Percentiles rank a stretch among this genome's conserved stretches.
These are phyloP conservation scores for Lemur catta DNA, from an alignment of 2,797 vertebrate species.

Conservation along the genomic window DNA sequence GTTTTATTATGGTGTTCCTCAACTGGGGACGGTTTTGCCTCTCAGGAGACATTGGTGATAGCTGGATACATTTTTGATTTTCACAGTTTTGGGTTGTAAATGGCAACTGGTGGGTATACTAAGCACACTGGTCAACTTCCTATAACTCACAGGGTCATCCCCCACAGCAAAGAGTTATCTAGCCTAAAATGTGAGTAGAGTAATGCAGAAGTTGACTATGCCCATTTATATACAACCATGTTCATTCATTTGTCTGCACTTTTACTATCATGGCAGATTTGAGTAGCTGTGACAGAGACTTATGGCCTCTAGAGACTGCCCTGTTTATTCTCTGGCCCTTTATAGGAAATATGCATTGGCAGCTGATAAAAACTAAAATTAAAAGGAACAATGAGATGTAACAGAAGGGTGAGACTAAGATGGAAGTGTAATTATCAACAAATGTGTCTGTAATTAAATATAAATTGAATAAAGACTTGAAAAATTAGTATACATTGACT, in stretches of 20 bases:
- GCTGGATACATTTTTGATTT: not conserved
- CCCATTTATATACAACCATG: rapidly evolving
- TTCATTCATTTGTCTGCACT: not conserved
- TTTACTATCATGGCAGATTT: not conserved
- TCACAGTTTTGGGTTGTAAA: not conserved
- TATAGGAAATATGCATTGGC: not conserved
- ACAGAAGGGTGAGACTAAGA: not conserved
- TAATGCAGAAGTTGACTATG: not conserved
- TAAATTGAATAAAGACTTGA: not conserved
- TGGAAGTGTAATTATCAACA: not conserved
- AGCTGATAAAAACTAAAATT: not conserved
- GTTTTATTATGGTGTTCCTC: not conserved
- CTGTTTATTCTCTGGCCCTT: not conserved
- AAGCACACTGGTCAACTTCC: not conserved
- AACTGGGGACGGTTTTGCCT: not conserved
- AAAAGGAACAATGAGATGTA: not conserved
- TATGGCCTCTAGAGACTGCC: not conserved
- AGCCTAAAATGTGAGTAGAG: not conserved
- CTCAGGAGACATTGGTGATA: not conserved
- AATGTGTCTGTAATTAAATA: not conserved
- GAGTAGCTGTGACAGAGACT: not conserved
- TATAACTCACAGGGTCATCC: not conserved
- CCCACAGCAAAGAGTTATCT: not conserved
- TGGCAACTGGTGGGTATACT: not conserved
- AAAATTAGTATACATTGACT: not conserved